Evolutionary conservation across 2,797 vertebrate species (phyloP), one percentile per base, ranked within the genome.

Genomic region (Paratrypauchen microcephalus): DNA sequence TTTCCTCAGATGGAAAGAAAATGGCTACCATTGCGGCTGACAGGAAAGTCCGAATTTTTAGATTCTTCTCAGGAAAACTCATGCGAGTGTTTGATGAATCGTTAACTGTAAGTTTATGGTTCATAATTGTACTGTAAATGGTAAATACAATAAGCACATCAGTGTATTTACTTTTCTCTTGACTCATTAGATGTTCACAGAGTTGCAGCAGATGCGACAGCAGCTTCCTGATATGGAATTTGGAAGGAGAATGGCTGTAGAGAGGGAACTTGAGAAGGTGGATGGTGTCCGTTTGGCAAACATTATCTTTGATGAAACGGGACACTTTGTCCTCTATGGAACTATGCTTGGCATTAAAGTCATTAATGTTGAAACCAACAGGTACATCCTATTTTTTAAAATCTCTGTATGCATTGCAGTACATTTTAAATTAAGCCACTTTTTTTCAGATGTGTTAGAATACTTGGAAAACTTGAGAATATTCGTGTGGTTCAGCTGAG

Each of bases 151-250:
- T 2, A 28, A 8, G 1, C 0, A 1, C 0, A 8, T 13, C 30
- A 2, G 50, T 3, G 19, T 57, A 41, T 39, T 56, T 6, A 39
- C 52, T 41, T 8, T 6, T 28, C 65, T 41, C 50, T n/a, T 39
- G 13, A 0, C 52, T 2, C 65, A 15, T 3, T 75, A 99, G 98
- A 99, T 99, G 97, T 99, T 99, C 91, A 99, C 98, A 65, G 97
- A 99, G 90, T 87, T 99, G 81, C 97, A 99, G 83, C 98, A 99
- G 89, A 99, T 98, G 98, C 94, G 96, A 67, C 98, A 97, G 75
- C 98, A 99, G 73, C 93, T 99, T 32, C 98, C 98, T 1, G 97
- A 99, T 87, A 99, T 99, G 97, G 98, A 99, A 90, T 99, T 99
- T 73, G 98, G 98, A 30, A 92, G 97, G 61, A 93, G 97, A 58